A percentile compares a stretch with the other conserved stretches of the same genome.
phyloP scores from a whole-genome alignment of 2,888 invertebrate species.

The Dryomyza anilis region DNA sequence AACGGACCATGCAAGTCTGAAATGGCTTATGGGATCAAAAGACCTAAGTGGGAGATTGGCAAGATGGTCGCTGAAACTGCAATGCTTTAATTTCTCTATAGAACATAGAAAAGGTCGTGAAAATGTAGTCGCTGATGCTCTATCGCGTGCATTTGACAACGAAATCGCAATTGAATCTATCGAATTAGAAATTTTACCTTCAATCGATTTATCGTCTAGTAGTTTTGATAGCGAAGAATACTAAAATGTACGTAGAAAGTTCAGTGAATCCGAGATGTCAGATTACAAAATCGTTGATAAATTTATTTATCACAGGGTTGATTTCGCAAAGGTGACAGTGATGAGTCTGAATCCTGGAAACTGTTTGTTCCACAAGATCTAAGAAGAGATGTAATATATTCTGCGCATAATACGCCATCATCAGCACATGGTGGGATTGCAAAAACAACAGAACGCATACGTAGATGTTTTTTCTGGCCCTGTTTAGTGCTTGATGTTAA shows the following conservation, averaged over 20 bases:
- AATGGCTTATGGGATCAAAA: background rate
- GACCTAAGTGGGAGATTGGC: background rate
- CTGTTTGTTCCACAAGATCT: background rate
- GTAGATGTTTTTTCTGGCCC: constrained; percentile 4
- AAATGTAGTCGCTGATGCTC: constrained; percentile 5
- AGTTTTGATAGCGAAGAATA: too few relatives aligned
- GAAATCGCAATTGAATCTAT: background rate
- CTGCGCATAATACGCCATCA: background rate
- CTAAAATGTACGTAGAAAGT: too few relatives aligned
- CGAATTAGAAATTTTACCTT: background rate
- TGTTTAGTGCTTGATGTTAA: background rate
- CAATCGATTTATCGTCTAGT: background rate
- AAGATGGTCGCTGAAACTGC: constrained; percentile 7
- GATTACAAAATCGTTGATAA: constrained; percentile 1
- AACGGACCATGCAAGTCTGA: background rate
- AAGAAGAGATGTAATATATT: background rate
- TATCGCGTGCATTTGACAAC: background rate
- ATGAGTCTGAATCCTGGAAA: constrained; percentile 6
- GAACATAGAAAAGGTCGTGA: constrained; percentile 2
- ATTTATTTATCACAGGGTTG: background rate
- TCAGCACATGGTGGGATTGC: constrained; percentile 1
- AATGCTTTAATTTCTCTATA: too few relatives aligned
- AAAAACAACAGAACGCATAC: constrained; percentile 1
- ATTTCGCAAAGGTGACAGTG: background rate
- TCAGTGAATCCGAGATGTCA: too few relatives aligned